Evolutionary conservation across 2,113 vertebrate species (phyloP).

Genomic region (Aptenodytes forsteri): DNA sequence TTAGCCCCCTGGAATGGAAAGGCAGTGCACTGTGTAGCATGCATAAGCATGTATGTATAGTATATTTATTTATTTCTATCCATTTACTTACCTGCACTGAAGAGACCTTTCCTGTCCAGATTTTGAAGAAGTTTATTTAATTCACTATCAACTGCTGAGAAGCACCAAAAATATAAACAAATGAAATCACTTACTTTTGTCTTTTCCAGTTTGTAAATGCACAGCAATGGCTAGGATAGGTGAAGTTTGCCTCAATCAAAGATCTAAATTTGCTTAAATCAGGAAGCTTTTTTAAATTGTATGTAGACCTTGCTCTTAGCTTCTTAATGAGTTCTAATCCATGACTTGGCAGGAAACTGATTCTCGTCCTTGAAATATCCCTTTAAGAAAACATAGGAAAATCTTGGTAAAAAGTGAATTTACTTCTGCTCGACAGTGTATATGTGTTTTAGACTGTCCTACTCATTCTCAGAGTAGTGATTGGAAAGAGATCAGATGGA

Average conservation of each 20-base stretch:
- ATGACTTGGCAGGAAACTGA: constrained; percentile 83
- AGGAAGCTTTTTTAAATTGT: constrained; percentile 87
- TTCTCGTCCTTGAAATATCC: constrained; percentile 89
- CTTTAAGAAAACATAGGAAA: constrained; percentile 73
- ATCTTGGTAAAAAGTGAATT: not conserved
- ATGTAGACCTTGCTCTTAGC: constrained; percentile 82
- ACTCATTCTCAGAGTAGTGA: not conserved
- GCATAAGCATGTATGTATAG: not conserved
- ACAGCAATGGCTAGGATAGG: constrained; percentile 95
- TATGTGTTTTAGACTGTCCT: not conserved
- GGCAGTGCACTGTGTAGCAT: not conserved
- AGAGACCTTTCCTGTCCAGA: not conserved
- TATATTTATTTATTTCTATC: not conserved
- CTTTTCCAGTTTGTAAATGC: constrained; percentile 84
- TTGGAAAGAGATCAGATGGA: not conserved
- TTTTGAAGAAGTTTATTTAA: not conserved
- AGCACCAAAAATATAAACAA: not conserved
- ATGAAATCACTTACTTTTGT: constrained; percentile 73
- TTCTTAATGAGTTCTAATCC: constrained; percentile 84
- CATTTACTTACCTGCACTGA: not conserved
- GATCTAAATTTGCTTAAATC: constrained; percentile 80
- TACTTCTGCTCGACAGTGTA: not conserved
- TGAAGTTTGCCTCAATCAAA: constrained; percentile 86
- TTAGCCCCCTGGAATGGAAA: not conserved
- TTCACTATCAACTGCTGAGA: not conserved